Percentiles rank a stretch among this genome's conserved stretches.
phyloP scores from a whole-genome alignment of 2,888 invertebrate genomes.

The Sinotaia quadrata region DNA sequence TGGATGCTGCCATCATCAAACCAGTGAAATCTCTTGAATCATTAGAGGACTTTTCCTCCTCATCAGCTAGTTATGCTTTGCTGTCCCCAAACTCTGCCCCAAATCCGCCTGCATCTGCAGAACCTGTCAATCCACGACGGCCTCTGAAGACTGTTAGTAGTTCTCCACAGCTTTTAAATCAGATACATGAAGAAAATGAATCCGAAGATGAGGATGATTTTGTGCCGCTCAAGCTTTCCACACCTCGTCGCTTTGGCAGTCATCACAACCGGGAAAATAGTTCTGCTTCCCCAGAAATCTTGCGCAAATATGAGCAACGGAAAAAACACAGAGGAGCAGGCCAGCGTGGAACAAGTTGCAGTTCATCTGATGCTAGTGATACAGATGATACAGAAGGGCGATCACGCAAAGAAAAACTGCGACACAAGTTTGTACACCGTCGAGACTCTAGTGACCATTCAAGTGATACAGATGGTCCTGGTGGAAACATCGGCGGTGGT shows the following conservation, averaged over 20 bases:
- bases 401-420: conserved; percentile 64
- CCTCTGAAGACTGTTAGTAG: conserved; percentile 73
- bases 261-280: conserved; percentile 49
- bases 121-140: conserved; percentile 41
- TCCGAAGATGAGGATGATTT: conserved; percentile 70
- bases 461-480: conserved; percentile 70
- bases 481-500: conserved; percentile 54
- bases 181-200: conserved; percentile 81
- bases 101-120: not conserved
- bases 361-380: conserved; percentile 94
- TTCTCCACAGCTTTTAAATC: conserved; percentile 77
- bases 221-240: conserved; percentile 52
- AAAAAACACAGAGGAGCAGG: conserved; percentile 79
- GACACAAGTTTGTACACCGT: conserved; percentile 64
- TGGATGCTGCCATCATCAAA: conserved; percentile 40
- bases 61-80: not conserved
- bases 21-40: conserved; percentile 56
- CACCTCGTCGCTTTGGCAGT: conserved; percentile 40
- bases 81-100: not conserved
- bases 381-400: conserved; percentile 74
- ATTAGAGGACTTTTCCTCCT: conserved; percentile 41
- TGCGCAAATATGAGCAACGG: conserved; percentile 71
- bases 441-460: conserved; percentile 71
- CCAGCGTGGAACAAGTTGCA: conserved; percentile 84
- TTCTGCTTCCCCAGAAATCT: conserved; percentile 69